Percentiles rank a stretch among this genome's conserved stretches.
Conservation (phyloP, 1,140 invertebrate genomes). For the Nylanderia fulva region DNA sequence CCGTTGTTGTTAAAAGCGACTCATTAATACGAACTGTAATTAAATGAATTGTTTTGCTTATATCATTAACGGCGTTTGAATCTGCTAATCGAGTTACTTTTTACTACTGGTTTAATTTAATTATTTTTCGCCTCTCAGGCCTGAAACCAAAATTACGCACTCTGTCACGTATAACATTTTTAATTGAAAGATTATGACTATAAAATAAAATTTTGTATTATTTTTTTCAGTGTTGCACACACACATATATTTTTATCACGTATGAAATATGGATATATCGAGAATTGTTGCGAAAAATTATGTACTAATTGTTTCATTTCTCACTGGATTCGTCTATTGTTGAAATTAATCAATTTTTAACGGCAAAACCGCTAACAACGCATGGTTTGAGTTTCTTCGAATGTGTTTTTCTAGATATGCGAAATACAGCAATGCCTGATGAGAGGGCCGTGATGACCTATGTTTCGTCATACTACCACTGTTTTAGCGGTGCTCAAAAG, state of each 20-base stretch:
- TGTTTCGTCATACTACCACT: slow-evolving; percentile 99
- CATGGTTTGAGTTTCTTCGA: slow-evolving; percentile 84
- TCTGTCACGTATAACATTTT: slow-evolving; percentile 21
- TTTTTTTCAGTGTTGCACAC: background rate
- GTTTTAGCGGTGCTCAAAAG: slow-evolving; percentile 99
- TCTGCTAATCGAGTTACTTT: slow-evolving; percentile 57
- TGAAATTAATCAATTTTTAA: slow-evolving; percentile 47
- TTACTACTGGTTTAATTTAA: slow-evolving; percentile 33
- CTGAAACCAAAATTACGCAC: slow-evolving; percentile 13
- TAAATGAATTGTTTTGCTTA: slow-evolving; percentile 55
- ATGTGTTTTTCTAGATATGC: slow-evolving; percentile 94
- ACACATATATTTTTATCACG: background rate
- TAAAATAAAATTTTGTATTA: background rate
- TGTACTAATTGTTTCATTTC: slow-evolving; percentile 8
- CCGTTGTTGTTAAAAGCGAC: slow-evolving; percentile 51
- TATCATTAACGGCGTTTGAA: slow-evolving; percentile 55
- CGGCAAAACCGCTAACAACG: slow-evolving; percentile 77
- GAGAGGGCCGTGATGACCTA: slow-evolving; percentile 99
- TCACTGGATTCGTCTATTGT: background rate
- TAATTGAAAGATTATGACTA: background rate
- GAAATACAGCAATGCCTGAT: slow-evolving; percentile 99
- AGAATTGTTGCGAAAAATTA: background rate
- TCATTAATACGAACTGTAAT: slow-evolving; percentile 57
- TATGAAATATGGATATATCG: background rate
- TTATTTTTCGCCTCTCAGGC: slow-evolving; percentile 48